Evolutionary conservation across 2,797 vertebrate genomes (phyloP).

Genomic region (Melanotaenia trifasciata): DNA sequence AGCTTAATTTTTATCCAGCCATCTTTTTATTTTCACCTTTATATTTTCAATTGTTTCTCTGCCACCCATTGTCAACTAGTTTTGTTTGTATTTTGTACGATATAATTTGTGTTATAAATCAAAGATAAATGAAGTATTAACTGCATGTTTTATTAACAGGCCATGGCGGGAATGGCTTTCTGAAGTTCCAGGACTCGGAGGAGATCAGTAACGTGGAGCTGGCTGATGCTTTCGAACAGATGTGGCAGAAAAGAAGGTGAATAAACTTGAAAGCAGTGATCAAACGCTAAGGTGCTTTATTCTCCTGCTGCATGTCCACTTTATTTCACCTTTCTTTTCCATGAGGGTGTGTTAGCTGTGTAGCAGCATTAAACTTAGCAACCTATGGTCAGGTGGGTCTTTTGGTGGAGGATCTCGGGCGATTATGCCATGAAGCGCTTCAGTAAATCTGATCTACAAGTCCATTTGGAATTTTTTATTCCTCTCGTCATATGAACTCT

Average conservation of each 20-base stretch:
- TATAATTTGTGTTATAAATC: constrained; percentile 20
- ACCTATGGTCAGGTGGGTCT: neutral
- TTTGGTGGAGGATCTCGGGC: neutral
- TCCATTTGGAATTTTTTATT: neutral
- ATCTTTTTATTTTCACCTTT: neutral
- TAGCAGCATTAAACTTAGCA: neutral
- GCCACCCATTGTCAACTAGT: too few relatives aligned
- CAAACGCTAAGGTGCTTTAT: neutral
- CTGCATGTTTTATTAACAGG: constrained; percentile 76
- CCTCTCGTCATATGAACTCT: neutral
- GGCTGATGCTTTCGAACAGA: constrained; percentile 97
- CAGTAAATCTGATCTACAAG: too few relatives aligned
- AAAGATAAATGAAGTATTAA: constrained; percentile 24
- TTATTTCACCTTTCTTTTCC: neutral
- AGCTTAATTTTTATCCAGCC: neutral
- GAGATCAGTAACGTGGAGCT: constrained; percentile 99
- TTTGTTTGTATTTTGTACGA: too few relatives aligned
- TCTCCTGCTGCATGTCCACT: neutral
- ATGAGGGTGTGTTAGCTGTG: constrained; percentile 10
- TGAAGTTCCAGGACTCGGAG: constrained; percentile 99
- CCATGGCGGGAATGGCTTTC: constrained; percentile 96
- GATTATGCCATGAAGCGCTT: neutral
- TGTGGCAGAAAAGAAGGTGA: constrained; percentile 99
- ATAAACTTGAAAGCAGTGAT: neutral
- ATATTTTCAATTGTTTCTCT: neutral